A percentile compares a stretch with the other conserved stretches of the same genome.
These are phyloP conservation scores for Dicycla oo DNA, from an alignment of 2,888 invertebrate species.

Conservation along the genomic window DNA sequence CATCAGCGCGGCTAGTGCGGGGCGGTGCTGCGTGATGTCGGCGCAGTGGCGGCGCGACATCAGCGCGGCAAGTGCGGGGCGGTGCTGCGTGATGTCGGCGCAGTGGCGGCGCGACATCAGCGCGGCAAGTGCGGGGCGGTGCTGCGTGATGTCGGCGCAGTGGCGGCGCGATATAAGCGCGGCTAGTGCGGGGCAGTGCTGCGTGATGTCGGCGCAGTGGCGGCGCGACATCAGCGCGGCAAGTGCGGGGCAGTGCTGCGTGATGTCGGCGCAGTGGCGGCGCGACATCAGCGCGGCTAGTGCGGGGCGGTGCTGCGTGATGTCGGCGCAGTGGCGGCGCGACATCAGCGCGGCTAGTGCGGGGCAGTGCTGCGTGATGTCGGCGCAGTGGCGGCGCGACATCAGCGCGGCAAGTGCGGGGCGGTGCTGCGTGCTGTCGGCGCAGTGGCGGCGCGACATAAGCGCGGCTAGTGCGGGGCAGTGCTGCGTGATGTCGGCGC, in stretches of 20 bases:
- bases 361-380: conserved; percentile 5
- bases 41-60: too few species aligned
- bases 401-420: background rate
- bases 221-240: background rate
- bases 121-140: background rate
- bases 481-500: background rate
- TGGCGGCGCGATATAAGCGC: background rate
- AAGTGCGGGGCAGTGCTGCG: conserved; percentile 1
- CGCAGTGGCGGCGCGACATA: too few species aligned
- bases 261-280: too few species aligned
- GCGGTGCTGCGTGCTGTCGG: too few species aligned
- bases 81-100: too few species aligned
- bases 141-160: too few species aligned
- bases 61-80: background rate
- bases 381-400: too few species aligned
- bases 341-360: background rate
- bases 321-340: too few species aligned
- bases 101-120: too few species aligned
- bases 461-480: background rate
- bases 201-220: too few species aligned
- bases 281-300: background rate
- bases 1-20: background rate
- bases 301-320: conserved; percentile 1
- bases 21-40: too few species aligned
- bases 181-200: background rate